Percentiles rank a stretch among this genome's conserved stretches.
These are phyloP conservation scores for Drosophila acutilabella DNA, from an alignment of 2,888 invertebrate species.

Conservation along the genomic window DNA sequence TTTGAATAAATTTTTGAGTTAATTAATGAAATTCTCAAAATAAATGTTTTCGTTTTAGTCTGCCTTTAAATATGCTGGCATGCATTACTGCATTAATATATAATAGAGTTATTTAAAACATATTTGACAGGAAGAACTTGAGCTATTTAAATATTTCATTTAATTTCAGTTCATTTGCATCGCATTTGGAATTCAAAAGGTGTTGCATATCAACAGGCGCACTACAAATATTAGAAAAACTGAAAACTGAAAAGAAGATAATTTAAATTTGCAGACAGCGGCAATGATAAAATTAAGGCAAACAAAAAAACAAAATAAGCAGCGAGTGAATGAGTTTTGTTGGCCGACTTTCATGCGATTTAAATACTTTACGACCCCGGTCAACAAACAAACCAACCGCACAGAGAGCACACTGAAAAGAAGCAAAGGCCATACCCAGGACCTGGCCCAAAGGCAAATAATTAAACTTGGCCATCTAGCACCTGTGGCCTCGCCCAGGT, in stretches of 20 bases:
- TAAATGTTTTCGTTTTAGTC: no score
- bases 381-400: constrained; percentile 45
- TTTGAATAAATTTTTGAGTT: no score
- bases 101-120: no score
- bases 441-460: constrained; percentile 64
- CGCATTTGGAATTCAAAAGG: neutral
- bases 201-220: constrained; percentile 11
- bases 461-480: constrained; percentile 70
- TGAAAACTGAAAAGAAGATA: constrained; percentile 43
- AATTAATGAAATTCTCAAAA: no score
- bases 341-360: constrained; percentile 52
- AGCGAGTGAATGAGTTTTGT: neutral
- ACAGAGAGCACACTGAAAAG: constrained; percentile 20
- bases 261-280: constrained; percentile 59
- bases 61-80: no score
- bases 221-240: neutral
- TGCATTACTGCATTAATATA: no score
- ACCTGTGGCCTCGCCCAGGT: constrained; percentile 65
- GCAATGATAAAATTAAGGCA: constrained; percentile 27
- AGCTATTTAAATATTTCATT: neutral
- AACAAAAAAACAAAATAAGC: neutral
- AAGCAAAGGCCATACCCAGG: constrained; percentile 27
- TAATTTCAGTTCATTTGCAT: constrained; percentile 2
- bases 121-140: neutral
- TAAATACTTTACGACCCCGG: constrained; percentile 65